phyloP scores from a whole-genome alignment of 2,888 invertebrate species.

The Drosophila mimica region DNA sequence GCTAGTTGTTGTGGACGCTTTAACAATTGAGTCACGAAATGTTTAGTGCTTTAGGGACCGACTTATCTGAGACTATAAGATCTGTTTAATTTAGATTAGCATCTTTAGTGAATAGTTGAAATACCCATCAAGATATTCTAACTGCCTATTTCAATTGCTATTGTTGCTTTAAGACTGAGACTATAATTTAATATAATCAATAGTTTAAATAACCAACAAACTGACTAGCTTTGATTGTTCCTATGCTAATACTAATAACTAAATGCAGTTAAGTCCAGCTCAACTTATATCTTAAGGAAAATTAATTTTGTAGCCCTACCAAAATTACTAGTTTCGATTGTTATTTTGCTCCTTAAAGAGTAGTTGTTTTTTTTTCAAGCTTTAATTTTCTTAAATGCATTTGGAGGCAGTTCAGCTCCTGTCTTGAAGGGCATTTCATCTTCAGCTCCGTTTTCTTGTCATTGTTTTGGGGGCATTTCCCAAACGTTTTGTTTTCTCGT shows the following conservation, averaged over 20 bases:
- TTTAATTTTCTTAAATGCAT: background rate
- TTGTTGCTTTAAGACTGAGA: background rate
- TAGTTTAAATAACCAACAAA: background rate
- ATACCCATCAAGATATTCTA: background rate
- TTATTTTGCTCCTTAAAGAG: background rate
- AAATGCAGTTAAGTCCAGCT: background rate
- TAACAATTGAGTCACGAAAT: slow-evolving; percentile 11
- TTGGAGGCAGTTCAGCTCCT: background rate
- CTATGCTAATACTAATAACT: background rate
- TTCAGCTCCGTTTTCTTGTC: background rate
- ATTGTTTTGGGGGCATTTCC: slow-evolving; percentile 14
- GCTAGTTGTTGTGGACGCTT: background rate
- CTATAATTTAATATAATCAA: background rate
- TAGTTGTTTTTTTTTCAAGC: background rate
- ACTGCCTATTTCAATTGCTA: background rate
- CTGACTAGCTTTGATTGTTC: background rate
- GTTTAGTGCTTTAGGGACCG: background rate
- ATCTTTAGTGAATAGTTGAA: background rate
- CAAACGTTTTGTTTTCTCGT: slow-evolving; percentile 25
- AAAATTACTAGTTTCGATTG: background rate
- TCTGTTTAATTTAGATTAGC: background rate
- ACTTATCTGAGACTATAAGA: background rate
- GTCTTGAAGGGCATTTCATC: background rate
- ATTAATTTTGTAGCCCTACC: no score
- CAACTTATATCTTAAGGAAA: background rate